Evolutionary conservation across 1,140 invertebrate genomes (phyloP).

Genomic region (Pachyrhynchus sulphureomaculatus): DNA sequence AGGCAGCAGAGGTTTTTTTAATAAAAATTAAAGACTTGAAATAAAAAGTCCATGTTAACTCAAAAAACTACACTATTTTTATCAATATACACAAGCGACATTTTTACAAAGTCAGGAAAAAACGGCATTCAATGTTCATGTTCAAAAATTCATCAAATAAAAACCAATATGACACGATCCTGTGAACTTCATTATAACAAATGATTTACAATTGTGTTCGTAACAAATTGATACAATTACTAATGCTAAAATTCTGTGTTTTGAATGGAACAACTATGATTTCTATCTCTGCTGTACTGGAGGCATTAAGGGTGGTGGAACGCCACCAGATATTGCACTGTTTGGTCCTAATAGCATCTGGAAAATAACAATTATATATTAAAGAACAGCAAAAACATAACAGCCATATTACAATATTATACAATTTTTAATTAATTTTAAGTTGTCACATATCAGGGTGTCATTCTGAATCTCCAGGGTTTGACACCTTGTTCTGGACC

Average conservation of each 20-base stretch:
- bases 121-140: background rate
- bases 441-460: too few relatives aligned
- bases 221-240: slow-evolving; percentile 10
- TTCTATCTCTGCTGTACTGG: slow-evolving; percentile 48
- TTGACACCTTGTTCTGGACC: too few relatives aligned
- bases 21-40: too few relatives aligned
- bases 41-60: background rate
- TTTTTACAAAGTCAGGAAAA: slow-evolving; percentile 1
- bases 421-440: too few relatives aligned
- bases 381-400: too few relatives aligned
- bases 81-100: slow-evolving; percentile 1
- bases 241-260: slow-evolving; percentile 16
- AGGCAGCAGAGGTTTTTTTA: too few relatives aligned
- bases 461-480: too few relatives aligned
- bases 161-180: background rate
- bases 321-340: slow-evolving; percentile 52
- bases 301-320: slow-evolving; percentile 55
- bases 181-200: slow-evolving; percentile 20
- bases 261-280: slow-evolving; percentile 3
- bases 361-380: slow-evolving; percentile 36
- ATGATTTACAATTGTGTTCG: slow-evolving; percentile 17
- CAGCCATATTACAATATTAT: too few relatives aligned
- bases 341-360: slow-evolving; percentile 60
- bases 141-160: background rate
- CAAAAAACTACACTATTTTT: background rate